A percentile compares a stretch with the other conserved stretches of the same genome.
Conservation (phyloP, 2,888 invertebrate genomes). For the Drosophila diplacantha region DNA sequence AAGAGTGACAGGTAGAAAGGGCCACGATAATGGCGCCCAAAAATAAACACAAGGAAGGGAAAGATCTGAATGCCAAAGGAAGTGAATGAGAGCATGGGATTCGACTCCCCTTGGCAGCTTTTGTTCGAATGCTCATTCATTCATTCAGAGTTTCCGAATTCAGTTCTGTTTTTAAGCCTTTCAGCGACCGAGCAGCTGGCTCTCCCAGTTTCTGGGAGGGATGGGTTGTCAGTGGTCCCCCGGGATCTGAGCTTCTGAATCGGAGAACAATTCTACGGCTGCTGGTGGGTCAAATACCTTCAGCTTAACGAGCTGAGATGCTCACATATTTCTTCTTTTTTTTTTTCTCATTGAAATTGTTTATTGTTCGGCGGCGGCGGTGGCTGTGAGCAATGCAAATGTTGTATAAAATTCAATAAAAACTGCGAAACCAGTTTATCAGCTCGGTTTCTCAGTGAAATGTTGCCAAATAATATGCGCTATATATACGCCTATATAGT, state of each 20-base stretch:
- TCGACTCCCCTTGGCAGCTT: not conserved
- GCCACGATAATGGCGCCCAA: constrained; percentile 4
- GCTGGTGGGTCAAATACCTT: constrained; percentile 62
- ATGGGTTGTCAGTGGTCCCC: constrained; percentile 1
- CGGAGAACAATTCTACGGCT: constrained; percentile 20
- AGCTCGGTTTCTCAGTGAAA: constrained; percentile 48
- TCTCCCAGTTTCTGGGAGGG: not conserved
- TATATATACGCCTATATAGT: constrained; percentile 3
- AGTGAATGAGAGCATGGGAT: constrained; percentile 1
- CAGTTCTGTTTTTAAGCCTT: not conserved
- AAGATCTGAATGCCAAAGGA: constrained; percentile 1
- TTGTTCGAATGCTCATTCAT: constrained; percentile 3
- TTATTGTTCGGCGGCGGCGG: constrained; percentile 30
- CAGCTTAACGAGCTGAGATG: constrained; percentile 35
- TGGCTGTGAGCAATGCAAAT: constrained; percentile 55
- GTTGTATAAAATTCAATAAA: constrained; percentile 60
- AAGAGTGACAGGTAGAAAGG: constrained; percentile 24
- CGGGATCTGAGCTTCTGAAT: not conserved
- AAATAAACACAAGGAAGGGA: constrained; percentile 1
- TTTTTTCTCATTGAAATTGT: constrained; percentile 53
- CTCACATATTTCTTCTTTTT: constrained; percentile 12
- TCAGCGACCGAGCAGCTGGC: not conserved
- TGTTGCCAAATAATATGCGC: constrained; percentile 29
- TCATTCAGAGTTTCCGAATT: not conserved
- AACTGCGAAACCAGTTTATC: constrained; percentile 63